A percentile compares a stretch with the other conserved stretches of the same genome.
Evolutionary conservation across 2,113 vertebrate species (phyloP).

Genomic region (Triplophysa tibetana): DNA sequence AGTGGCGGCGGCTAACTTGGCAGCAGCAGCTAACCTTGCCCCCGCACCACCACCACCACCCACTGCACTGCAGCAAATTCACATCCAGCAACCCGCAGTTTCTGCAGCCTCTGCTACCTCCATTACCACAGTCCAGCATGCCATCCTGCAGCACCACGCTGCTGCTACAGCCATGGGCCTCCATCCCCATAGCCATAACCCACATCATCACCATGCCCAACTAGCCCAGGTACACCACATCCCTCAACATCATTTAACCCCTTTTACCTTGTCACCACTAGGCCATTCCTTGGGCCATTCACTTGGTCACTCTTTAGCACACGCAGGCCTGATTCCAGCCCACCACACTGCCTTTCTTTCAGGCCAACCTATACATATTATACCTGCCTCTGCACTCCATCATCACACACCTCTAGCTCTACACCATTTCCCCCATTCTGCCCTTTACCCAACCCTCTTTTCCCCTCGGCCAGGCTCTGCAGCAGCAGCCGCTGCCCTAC

Average conservation of each 20-base stretch:
- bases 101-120: slow-evolving; percentile 86
- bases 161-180: slow-evolving; percentile 90
- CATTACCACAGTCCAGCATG: slow-evolving; percentile 93
- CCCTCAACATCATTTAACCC: slow-evolving; percentile 93
- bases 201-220: slow-evolving; percentile 84
- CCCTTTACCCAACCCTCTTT: slow-evolving; percentile 92
- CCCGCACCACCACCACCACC: slow-evolving; percentile 76
- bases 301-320: slow-evolving; percentile 82
- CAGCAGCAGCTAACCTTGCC: slow-evolving; percentile 66
- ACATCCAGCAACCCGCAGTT: slow-evolving; percentile 90
- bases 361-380: slow-evolving; percentile 97
- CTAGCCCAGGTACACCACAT: slow-evolving; percentile 96
- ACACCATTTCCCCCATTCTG: slow-evolving; percentile 88
- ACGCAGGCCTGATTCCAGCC: slow-evolving; percentile 85
- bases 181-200: slow-evolving; percentile 83
- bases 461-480: slow-evolving; percentile 81
- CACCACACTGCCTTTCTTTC: slow-evolving; percentile 92
- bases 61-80: slow-evolving; percentile 84
- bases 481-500: slow-evolving; percentile 87
- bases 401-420: slow-evolving; percentile 90
- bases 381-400: slow-evolving; percentile 94
- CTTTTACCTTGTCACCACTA: slow-evolving; percentile 92
- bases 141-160: slow-evolving; percentile 93
- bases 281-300: slow-evolving; percentile 76
- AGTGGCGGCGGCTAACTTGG: slow-evolving; percentile 65